Base-by-base conservation (phyloP, 1,140 invertebrate species). In the Trachymyrmex cornetzi region DNA sequence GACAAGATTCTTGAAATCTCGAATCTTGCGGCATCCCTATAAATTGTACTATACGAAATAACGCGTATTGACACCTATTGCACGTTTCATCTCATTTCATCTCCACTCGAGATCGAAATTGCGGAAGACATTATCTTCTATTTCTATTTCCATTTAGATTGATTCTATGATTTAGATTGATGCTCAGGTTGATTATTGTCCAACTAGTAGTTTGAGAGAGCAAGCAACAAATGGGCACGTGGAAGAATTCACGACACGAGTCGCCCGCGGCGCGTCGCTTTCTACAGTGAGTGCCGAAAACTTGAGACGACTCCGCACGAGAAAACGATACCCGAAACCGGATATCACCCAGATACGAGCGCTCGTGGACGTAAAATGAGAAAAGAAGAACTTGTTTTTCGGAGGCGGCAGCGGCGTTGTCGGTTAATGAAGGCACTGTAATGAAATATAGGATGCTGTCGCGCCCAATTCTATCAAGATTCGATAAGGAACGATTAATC, bases 281-380 rank as follows among this genome's bases (percentile, higher is more conserved):
- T 84, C 80, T 84, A 74, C 55, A n/a, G 12, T 11, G 24, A 61
- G 50, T 38, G 69, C 80, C 80, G 55, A 84, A 84, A 84, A 84
- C 27, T 24, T 44, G 67, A 61, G 55, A 22, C 34, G 38, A 27
- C 69, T 22, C 7, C 12, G 22, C 34, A 57, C 19, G 57, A 63
- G 80, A 84, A 61, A 84, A 84, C 38, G 61, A 82, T 30, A 71
- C 34, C 30, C 67, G 80, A 82, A 72, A 82, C 67, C 80, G 80
- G 80, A 84, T 61, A 61, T 84, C 55, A 61, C 69, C 69, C 69
- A 75, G 38, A 84, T 84, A 50, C 24, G 22, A 24, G 34, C 34
- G 30, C 16, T 16, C 55, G 9, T 84, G 24, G 11, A 30, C 48
- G 24, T 22, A 53, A 55, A 24, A 14, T 0, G 80, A 59, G 53